A percentile compares a stretch with the other conserved stretches of the same genome.
phyloP scores from a whole-genome alignment of 2,888 invertebrate species.

The Germaria angustata region DNA sequence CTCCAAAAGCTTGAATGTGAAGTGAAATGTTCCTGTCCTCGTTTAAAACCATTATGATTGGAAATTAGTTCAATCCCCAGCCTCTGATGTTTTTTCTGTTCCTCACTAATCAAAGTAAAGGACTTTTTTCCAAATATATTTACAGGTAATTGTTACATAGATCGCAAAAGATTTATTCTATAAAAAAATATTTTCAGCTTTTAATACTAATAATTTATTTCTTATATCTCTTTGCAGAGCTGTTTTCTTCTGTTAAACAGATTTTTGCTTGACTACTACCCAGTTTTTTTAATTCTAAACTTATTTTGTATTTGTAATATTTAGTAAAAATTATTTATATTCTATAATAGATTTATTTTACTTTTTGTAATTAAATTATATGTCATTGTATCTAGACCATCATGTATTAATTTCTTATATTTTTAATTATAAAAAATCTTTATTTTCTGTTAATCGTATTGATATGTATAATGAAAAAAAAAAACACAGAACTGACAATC shows the following conservation, averaged over 20 bases:
- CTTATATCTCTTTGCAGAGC: slow-evolving; percentile 42
- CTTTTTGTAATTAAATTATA: background rate
- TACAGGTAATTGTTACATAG: slow-evolving; percentile 35
- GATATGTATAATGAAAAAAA: background rate
- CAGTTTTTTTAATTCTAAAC: background rate
- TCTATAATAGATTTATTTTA: no score
- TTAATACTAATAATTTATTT: background rate
- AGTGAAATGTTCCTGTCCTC: slow-evolving; percentile 35
- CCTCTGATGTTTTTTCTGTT: slow-evolving; percentile 19
- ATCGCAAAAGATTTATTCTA: background rate
- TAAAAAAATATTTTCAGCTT: background rate
- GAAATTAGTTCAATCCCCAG: slow-evolving; percentile 36
- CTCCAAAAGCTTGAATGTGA: slow-evolving; percentile 28
- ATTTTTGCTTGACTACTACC: slow-evolving; percentile 24
- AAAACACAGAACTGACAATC: background rate
- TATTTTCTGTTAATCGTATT: background rate
- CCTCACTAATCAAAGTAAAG: background rate
- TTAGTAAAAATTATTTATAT: background rate
- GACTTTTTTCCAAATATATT: background rate
- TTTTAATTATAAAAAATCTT: background rate
- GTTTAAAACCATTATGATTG: slow-evolving; percentile 38
- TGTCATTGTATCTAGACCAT: background rate
- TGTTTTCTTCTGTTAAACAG: background rate
- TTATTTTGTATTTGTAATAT: slow-evolving; percentile 21
- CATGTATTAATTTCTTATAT: background rate